phyloP scores from a whole-genome alignment of 2,797 vertebrate genomes.

The Phalloptychus januarius region DNA sequence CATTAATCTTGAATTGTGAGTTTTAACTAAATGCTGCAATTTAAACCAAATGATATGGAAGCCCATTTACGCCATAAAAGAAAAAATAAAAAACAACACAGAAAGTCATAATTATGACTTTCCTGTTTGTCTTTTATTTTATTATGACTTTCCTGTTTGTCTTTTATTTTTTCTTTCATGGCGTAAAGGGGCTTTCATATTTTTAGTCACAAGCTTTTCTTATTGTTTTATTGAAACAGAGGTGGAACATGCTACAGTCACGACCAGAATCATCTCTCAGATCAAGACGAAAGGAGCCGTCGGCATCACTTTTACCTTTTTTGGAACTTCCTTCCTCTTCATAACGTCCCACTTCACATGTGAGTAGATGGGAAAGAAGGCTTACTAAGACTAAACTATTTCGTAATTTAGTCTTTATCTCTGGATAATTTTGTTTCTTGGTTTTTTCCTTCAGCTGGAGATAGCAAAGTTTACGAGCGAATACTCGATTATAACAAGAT shows the following conservation, averaged over 20 bases:
- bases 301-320: conserved; percentile 92
- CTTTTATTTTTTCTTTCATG: too few species aligned
- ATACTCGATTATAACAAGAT: conserved; percentile 95
- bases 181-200: too few species aligned
- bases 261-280: conserved; percentile 96
- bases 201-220: neutral
- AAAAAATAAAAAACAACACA: too few species aligned
- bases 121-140: too few species aligned
- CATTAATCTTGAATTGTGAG: too few species aligned
- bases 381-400: neutral
- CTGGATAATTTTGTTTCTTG: conserved; percentile 4
- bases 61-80: too few species aligned
- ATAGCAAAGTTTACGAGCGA: conserved; percentile 93
- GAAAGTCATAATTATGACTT: too few species aligned
- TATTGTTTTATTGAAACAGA: conserved; percentile 74
- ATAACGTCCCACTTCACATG: conserved; percentile 99
- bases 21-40: too few species aligned
- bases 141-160: too few species aligned
- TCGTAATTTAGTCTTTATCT: neutral
- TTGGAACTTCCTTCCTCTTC: conserved; percentile 97
- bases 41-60: too few species aligned
- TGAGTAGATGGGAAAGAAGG: conserved; percentile 75
- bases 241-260: conserved; percentile 93
- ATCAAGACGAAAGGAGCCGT: conserved; percentile 99
- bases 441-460: conserved; percentile 85